Evolutionary conservation across 1,140 invertebrate genomes (phyloP), one percentile per base, ranked within the genome.

Genomic region (Cataglyphis hispanica): DNA sequence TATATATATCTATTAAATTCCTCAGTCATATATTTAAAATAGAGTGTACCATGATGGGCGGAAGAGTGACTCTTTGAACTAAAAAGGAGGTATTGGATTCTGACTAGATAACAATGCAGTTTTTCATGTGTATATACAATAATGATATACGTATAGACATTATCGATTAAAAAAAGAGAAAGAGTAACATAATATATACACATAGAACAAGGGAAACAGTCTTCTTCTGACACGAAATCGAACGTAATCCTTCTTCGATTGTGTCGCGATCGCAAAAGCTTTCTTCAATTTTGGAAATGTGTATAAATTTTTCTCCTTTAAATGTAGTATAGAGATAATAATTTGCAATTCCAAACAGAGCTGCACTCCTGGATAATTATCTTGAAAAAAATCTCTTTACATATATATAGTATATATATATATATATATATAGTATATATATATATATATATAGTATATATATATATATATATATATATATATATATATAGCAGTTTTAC

Each of bases 51-150:
- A 11, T 40, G 60, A 89, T 74, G 78, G 40, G 61, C 67, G 84
- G 86, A 90, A 90, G 84, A 90, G 74, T 90, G 84, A 81, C 70
- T 64, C 53, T 61, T 67, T 53, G 60, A 89, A 90, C 64, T 40
- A 19, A 86, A 89, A 60, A 25, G 74, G 85, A 61, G 22, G 31
- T 77, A 77, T 75, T 25, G 43, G 61, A 74, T 67, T 77, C 60
- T 90, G 89, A 90, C 89, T 90, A 90, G 88, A 90, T 87, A 87
- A 90, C 67, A 86, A 90, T 46, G 83, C n/a, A 88, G 56, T 70
- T 50, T 50, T 56, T 46, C 11, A 2, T 58, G 80, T 60, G 63
- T 90, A 90, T 90, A 6, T 90, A 90, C 75, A 88, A 4, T 86
- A 80, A 78, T 85, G 86, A 63, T 88, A 67, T 50, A 50, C 5